Base-by-base conservation (phyloP, 2,797 vertebrate species). In the Anabas testudineus region DNA sequence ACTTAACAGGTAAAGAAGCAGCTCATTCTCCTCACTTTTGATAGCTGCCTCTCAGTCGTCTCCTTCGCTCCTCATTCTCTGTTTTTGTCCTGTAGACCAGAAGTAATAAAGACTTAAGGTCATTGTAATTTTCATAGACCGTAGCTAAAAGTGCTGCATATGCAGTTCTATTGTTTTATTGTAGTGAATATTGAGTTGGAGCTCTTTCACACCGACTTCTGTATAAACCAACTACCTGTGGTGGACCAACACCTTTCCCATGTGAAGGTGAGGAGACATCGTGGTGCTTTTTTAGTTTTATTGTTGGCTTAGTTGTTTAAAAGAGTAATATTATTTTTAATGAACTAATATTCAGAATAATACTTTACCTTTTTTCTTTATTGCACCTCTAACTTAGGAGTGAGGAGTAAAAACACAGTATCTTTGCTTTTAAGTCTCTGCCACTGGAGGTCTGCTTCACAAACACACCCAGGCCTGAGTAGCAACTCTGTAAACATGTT, bases 1-100 rank as follows among this genome's bases (percentile, higher is more conserved):
- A 96, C 87, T 73, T 97, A 84, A 93, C 97, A 49, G 98, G 98
- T 99, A 96, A 84, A 67, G 57, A 21, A 63, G 36, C 2, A 10
- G 12, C 52, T 74, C 71, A 24, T 66, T 51, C 54, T 66, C 52
- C 15, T 58, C 67, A 7, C 55, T 34, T 51, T 37, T 34, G 32
- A 22, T n/a, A 34, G 34, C 34, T 48, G 24, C 30, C 48, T 46
- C 28, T 22, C 43, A 26, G 56, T 59, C 46, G 42, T 10, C n/a
- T 59, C 37, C 30, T 26, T 39, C 49, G 22, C 53, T 61, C 28
- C 30, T 34, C 18, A 14, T 58, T 24, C 36, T 5, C 14, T 24
- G 18, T 24, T 34, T 22, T 1, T 21, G 13, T 32, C 45, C 76
- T 45, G 21, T 22, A 49, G 61, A 48, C 34, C 57, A 34, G 5